A percentile compares a stretch with the other conserved stretches of the same genome.
Evolutionary conservation across 2,888 invertebrate species (phyloP).

Genomic region (Griposia aprilina): DNA sequence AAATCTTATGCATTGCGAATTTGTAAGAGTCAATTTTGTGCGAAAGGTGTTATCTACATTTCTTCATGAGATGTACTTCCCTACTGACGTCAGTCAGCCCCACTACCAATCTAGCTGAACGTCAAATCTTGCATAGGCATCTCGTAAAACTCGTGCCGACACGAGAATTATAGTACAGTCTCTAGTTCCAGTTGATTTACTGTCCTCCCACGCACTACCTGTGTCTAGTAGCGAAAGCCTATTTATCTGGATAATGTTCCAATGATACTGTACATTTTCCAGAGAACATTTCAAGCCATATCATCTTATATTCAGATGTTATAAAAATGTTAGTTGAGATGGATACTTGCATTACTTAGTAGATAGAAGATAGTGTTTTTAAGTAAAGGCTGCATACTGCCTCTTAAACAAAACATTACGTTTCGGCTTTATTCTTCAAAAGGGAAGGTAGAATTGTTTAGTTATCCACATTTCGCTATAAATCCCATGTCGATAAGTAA

Average conservation of each 20-base stretch:
- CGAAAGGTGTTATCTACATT: too few species aligned
- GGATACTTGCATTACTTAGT: slow-evolving; percentile 13
- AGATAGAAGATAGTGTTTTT: neutral
- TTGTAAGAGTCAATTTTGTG: too few species aligned
- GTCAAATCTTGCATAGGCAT: neutral
- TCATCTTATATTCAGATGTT: slow-evolving; percentile 61
- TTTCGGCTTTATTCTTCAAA: too few species aligned
- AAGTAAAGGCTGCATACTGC: neutral
- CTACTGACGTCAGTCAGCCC: neutral
- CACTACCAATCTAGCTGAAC: neutral
- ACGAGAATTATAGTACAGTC: neutral
- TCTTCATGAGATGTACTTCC: too few species aligned
- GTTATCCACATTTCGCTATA: neutral
- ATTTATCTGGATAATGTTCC: slow-evolving; percentile 69
- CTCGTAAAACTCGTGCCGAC: slow-evolving; percentile 11
- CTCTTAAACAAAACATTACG: neutral
- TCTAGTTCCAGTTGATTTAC: slow-evolving; percentile 38
- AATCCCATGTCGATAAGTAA: too few species aligned
- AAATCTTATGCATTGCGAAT: too few species aligned
- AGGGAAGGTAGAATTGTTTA: neutral
- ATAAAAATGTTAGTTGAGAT: slow-evolving; percentile 27
- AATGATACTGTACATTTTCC: slow-evolving; percentile 46
- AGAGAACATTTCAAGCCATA: slow-evolving; percentile 42
- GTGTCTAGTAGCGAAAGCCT: slow-evolving; percentile 65
- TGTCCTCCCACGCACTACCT: slow-evolving; percentile 28